phyloP scores from a whole-genome alignment of 2,113 vertebrate genomes.

The Osmerus mordax region DNA sequence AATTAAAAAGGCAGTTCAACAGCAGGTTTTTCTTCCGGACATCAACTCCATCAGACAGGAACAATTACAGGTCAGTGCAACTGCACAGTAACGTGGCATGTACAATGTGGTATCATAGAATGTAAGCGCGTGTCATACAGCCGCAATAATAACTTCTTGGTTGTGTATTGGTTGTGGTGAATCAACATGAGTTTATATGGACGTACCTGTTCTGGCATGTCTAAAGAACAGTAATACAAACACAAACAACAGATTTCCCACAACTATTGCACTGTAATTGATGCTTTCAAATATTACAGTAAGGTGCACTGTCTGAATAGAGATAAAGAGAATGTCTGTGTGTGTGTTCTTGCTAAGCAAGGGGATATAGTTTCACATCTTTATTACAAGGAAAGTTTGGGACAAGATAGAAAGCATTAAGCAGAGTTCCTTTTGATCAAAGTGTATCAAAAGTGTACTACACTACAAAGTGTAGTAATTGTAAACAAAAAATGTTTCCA shows the following conservation, averaged over 20 bases:
- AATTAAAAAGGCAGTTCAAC: slow-evolving; percentile 34
- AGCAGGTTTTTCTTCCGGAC: slow-evolving; percentile 13
- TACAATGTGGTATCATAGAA: slow-evolving; percentile 13
- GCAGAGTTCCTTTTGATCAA: no score
- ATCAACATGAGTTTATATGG: neutral
- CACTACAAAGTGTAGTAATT: neutral
- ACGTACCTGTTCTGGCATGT: slow-evolving; percentile 33
- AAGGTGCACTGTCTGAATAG: neutral
- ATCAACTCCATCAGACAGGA: slow-evolving; percentile 20
- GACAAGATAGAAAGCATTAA: no score
- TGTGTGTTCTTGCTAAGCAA: neutral
- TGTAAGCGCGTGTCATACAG: neutral
- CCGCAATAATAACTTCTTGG: neutral
- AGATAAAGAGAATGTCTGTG: neutral
- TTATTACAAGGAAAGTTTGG: no score
- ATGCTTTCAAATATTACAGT: neutral
- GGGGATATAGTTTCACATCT: no score
- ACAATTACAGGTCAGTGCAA: slow-evolving; percentile 14
- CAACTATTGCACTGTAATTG: slow-evolving; percentile 1
- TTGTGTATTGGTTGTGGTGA: neutral
- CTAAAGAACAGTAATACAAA: neutral
- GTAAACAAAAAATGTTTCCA: no score
- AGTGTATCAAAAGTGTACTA: neutral
- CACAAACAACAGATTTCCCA: neutral
- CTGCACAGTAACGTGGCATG: slow-evolving; percentile 1